A percentile compares a stretch with the other conserved stretches of the same genome.
These are phyloP conservation scores for Conomelus anceps DNA, from an alignment of 2,888 invertebrate species.

Conservation along the genomic window DNA sequence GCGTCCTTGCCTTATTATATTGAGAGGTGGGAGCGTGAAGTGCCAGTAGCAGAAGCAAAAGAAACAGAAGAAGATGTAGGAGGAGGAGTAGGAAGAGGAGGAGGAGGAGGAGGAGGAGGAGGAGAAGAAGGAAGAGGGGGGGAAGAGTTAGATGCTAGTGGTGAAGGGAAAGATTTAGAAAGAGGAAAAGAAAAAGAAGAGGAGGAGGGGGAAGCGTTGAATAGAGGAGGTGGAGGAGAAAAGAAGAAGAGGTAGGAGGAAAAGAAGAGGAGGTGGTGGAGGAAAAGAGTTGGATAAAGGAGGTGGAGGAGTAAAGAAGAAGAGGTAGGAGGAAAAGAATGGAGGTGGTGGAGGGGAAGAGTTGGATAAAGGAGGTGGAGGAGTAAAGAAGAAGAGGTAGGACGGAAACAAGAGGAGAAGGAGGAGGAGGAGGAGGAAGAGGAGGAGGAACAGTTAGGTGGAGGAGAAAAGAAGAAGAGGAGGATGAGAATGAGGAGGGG, in stretches of 20 bases:
- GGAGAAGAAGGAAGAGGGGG: background rate
- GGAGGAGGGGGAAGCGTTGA: background rate
- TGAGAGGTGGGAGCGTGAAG: too few species aligned
- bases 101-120: background rate
- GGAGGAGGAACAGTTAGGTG: too few species aligned
- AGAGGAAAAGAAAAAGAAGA: background rate
- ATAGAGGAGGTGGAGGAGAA: background rate
- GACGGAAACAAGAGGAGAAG: background rate
- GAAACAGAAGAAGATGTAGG: background rate
- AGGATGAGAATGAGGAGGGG: background rate
- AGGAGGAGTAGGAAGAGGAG: too few species aligned
- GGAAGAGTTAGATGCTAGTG: too few species aligned
- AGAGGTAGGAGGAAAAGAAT: too few species aligned
- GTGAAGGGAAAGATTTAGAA: too few species aligned
- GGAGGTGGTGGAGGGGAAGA: too few species aligned
- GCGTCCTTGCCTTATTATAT: too few species aligned
- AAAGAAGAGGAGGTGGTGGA: too few species aligned
- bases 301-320: too few species aligned
- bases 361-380: too few species aligned
- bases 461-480: background rate
- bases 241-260: background rate
- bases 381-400: too few species aligned
- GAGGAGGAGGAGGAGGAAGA: background rate
- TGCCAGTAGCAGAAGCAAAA: background rate
- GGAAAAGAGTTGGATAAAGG: background rate